Conservation (phyloP, 2,888 invertebrate species). For the Eupithecia subfuscata region DNA sequence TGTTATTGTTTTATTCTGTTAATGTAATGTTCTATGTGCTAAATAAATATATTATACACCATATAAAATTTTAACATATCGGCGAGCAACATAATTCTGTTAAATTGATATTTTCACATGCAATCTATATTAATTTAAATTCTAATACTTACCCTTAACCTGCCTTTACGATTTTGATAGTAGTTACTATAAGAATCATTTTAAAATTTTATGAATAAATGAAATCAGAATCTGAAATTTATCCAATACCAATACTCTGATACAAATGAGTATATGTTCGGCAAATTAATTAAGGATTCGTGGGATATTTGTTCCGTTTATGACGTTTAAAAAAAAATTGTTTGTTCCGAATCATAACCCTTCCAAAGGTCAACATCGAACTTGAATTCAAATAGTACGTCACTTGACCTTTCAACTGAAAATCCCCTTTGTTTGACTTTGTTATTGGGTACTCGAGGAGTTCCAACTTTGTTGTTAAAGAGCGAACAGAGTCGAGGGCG, state of each 20-base stretch:
- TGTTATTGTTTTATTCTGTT: no score
- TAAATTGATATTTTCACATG: no score
- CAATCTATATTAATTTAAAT: no score
- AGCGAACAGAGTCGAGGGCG: background rate
- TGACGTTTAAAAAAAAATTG: background rate
- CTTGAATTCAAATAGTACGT: background rate
- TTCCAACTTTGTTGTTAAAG: background rate
- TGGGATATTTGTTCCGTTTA: background rate
- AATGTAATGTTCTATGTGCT: no score
- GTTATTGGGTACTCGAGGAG: background rate
- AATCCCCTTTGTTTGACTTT: slow-evolving; percentile 2
- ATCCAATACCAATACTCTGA: background rate
- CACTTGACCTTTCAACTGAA: slow-evolving; percentile 16
- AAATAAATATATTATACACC: no score
- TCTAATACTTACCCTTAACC: no score
- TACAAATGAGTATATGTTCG: background rate
- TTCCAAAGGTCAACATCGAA: background rate
- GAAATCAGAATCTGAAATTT: background rate
- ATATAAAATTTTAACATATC: background rate
- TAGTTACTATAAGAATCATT: no score
- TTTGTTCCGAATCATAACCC: background rate
- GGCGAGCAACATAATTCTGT: background rate
- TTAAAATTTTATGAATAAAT: no score
- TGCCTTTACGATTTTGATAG: no score
- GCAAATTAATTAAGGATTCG: background rate